Conservation (phyloP, 2,888 invertebrate genomes). For the Digitonthophagus gazella region DNA sequence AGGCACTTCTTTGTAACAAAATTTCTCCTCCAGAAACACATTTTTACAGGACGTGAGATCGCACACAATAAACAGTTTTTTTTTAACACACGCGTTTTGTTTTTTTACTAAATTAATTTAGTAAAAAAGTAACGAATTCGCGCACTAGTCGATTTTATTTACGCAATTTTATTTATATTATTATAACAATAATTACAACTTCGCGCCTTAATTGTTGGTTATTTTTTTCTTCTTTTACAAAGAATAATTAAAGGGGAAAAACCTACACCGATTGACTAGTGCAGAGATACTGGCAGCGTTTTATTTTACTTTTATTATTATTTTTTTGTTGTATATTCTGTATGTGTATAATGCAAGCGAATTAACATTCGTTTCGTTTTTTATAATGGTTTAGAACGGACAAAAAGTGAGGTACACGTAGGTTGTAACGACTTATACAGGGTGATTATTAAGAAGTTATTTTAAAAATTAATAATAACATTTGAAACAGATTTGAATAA, state of each 20-base stretch:
- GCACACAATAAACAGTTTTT: not conserved
- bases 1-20: slow-evolving; percentile 43
- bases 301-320: too few species aligned
- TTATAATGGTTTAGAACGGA: slow-evolving; percentile 37
- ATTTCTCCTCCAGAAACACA: slow-evolving; percentile 19
- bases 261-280: slow-evolving; percentile 19
- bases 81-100: slow-evolving; percentile 10
- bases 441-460: too few species aligned
- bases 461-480: too few species aligned
- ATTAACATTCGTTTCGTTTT: slow-evolving; percentile 8
- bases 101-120: not conserved
- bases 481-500: too few species aligned
- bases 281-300: slow-evolving; percentile 22
- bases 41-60: slow-evolving; percentile 19
- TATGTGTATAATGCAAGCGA: slow-evolving; percentile 18
- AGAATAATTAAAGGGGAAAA: too few species aligned
- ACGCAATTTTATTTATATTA: slow-evolving; percentile 19
- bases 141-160: slow-evolving; percentile 15
- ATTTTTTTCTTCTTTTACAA: not conserved
- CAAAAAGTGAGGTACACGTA: slow-evolving; percentile 45
- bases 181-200: slow-evolving; percentile 16
- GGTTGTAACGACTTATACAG: slow-evolving; percentile 22
- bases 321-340: too few species aligned
- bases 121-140: not conserved
- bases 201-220: slow-evolving; percentile 3